Conservation (phyloP, 2,888 invertebrate genomes). For the Mythimna vitellina region DNA sequence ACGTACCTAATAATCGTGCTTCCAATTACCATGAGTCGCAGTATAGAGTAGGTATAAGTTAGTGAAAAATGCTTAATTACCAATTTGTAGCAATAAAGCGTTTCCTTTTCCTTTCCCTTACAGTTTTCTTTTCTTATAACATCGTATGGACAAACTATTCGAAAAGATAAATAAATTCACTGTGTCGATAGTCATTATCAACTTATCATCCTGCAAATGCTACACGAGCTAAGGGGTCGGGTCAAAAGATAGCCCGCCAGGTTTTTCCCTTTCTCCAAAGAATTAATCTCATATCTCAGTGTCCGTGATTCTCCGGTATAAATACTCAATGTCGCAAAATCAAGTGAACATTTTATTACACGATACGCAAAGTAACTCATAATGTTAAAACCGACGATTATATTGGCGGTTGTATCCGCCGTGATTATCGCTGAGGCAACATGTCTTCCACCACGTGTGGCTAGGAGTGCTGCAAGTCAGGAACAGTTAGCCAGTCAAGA, state of each 20-base stretch:
- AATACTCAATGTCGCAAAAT: constrained; percentile 15
- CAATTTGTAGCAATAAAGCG: background rate
- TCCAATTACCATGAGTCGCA: too few relatives aligned
- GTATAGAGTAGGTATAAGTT: background rate
- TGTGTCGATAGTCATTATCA: background rate
- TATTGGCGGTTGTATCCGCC: constrained; percentile 13
- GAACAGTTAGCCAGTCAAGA: constrained; percentile 12
- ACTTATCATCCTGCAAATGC: constrained; percentile 5
- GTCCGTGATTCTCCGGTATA: constrained; percentile 21
- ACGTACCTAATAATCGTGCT: too few relatives aligned
- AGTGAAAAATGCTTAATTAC: background rate
- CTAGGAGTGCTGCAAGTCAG: background rate
- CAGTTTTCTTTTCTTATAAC: too few relatives aligned
- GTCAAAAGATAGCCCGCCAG: constrained; percentile 31
- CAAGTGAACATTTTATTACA: constrained; percentile 1
- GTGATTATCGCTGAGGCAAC: constrained; percentile 13
- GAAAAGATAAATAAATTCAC: background rate
- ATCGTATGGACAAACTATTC: background rate
- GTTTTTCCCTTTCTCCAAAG: constrained; percentile 31
- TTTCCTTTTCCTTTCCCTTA: background rate
- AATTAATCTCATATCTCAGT: constrained; percentile 2
- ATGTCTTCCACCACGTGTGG: constrained; percentile 9
- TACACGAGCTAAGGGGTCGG: constrained; percentile 20
- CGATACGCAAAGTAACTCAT: background rate
- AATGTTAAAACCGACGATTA: constrained; percentile 22